phyloP scores from a whole-genome alignment of 2,888 invertebrate genomes.

The Chouioia cunea region DNA sequence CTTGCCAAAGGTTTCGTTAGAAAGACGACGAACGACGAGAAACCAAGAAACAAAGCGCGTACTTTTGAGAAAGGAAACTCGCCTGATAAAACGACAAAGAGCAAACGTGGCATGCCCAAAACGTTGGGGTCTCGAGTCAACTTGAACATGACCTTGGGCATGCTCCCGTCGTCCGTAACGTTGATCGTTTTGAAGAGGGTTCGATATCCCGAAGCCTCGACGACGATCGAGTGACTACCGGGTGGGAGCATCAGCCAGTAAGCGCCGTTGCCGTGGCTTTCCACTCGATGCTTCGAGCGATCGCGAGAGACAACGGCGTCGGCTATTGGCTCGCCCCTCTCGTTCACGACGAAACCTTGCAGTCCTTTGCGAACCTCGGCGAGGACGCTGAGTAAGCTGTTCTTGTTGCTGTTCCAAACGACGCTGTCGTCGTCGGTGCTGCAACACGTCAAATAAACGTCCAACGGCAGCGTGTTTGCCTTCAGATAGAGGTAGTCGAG shows the following conservation, averaged over 20 bases:
- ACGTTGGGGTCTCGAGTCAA: conserved; percentile 77
- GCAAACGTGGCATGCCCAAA: conserved; percentile 81
- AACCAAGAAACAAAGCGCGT: too few species aligned
- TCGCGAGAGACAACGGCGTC: conserved; percentile 60
- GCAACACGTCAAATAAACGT: conserved; percentile 64
- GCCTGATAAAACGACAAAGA: conserved; percentile 83
- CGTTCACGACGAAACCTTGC: conserved; percentile 60
- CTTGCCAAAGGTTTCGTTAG: conserved; percentile 60
- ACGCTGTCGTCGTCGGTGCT: conserved; percentile 56
- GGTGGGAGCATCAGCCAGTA: conserved; percentile 62
- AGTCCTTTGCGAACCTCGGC: conserved; percentile 56
- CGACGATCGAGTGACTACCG: conserved; percentile 72
- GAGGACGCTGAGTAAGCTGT: conserved; percentile 59
- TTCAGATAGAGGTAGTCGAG: conserved; percentile 64
- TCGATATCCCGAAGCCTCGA: conserved; percentile 74
- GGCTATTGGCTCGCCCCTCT: conserved; percentile 58
- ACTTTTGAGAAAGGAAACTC: conserved; percentile 52
- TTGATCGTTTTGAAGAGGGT: conserved; percentile 71
- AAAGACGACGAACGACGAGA: too few species aligned
- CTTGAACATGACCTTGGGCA: conserved; percentile 73
- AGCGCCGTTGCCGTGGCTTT: conserved; percentile 58
- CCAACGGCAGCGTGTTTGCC: conserved; percentile 62
- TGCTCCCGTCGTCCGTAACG: conserved; percentile 58
- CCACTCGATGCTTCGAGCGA: conserved; percentile 57
- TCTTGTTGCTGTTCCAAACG: conserved; percentile 61